phyloP scores from a whole-genome alignment of 2,888 invertebrate genomes.

The Drosophila infuscata region DNA sequence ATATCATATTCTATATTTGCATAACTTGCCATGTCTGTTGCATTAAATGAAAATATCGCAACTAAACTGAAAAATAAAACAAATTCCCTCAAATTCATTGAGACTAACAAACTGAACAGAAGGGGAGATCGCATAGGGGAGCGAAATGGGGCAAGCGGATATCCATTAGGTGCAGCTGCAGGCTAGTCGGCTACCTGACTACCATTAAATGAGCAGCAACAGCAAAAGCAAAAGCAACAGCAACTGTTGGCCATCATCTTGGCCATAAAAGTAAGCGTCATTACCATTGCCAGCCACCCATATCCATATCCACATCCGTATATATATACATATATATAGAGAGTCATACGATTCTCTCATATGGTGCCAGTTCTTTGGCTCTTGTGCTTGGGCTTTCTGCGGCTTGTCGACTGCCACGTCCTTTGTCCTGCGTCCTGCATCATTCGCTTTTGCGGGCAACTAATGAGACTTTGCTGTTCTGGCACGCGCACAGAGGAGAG shows the following conservation, averaged over 20 bases:
- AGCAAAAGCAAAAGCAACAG: conserved; percentile 13
- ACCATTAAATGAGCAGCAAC: conserved; percentile 40
- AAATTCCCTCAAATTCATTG: conserved; percentile 40
- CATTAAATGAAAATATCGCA: conserved; percentile 41
- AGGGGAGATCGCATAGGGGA: not conserved
- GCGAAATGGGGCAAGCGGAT: not conserved
- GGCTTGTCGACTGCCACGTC: conserved; percentile 36
- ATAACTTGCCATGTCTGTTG: conserved; percentile 32
- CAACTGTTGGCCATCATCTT: conserved; percentile 57
- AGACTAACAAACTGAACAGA: not conserved
- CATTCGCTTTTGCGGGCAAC: conserved; percentile 66
- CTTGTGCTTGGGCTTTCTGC: conserved; percentile 17
- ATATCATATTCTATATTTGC: conserved; percentile 44
- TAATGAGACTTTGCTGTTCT: conserved; percentile 78
- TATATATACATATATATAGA: conserved; percentile 2
- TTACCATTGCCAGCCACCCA: conserved; percentile 66
- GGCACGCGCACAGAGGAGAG: conserved; percentile 51
- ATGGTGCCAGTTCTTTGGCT: conserved; percentile 16
- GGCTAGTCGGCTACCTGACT: conserved; percentile 28
- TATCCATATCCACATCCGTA: conserved; percentile 25
- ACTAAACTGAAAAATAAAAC: conserved; percentile 25
- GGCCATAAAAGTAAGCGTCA: conserved; percentile 71
- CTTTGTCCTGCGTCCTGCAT: conserved; percentile 12
- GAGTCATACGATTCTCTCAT: conserved; percentile 3
- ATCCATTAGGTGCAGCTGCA: conserved; percentile 50